Percentiles rank a stretch among this genome's conserved stretches.
Evolutionary conservation across 2,888 invertebrate species (phyloP).

Genomic region (Cantharis flavilabris): DNA sequence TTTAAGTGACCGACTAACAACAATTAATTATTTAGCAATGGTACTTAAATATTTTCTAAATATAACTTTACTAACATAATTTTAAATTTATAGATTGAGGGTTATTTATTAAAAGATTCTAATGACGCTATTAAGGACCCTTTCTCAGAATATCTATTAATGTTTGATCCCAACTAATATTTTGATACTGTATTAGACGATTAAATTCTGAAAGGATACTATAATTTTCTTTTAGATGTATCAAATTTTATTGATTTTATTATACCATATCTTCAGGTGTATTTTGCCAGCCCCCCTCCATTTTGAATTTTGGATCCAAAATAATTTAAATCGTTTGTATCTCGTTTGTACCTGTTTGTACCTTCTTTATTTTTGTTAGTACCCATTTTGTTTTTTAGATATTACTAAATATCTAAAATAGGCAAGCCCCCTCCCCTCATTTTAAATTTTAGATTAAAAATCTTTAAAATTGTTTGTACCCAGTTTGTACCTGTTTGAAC

Average conservation of each 20-base stretch:
- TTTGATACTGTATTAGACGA: conserved; percentile 69
- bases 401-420: too few species aligned
- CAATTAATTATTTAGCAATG: conserved; percentile 76
- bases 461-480: too few species aligned
- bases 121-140: conserved; percentile 62
- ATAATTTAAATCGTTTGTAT: too few species aligned
- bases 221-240: conserved; percentile 71
- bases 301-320: too few species aligned
- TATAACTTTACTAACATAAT: neutral
- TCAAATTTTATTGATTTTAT: conserved; percentile 64
- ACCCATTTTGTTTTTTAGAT: too few species aligned
- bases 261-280: too few species aligned
- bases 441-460: too few species aligned
- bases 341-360: too few species aligned
- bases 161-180: conserved; percentile 61
- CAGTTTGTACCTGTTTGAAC: too few species aligned
- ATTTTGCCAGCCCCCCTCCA: too few species aligned
- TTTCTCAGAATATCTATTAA: conserved; percentile 49
- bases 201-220: conserved; percentile 79
- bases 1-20: conserved; percentile 71
- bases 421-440: too few species aligned
- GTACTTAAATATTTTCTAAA: conserved; percentile 58
- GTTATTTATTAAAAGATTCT: neutral
- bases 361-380: too few species aligned
- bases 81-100: neutral